Evolutionary conservation across 1,140 invertebrate species (phyloP), one percentile per base, ranked within the genome.

Genomic region (Hyles vespertilio): DNA sequence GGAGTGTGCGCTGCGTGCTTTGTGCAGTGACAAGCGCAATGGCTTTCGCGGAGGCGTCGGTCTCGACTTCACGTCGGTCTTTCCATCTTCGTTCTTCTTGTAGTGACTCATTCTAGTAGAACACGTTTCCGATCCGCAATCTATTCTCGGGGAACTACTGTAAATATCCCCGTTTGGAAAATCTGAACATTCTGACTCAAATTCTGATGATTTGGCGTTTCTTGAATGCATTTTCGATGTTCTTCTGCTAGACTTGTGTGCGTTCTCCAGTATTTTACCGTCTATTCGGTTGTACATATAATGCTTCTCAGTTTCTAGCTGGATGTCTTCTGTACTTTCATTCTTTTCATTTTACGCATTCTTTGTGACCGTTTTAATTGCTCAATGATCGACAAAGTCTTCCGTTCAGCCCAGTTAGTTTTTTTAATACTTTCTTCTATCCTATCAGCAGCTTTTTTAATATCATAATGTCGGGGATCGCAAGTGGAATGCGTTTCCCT

Each of bases 31-130:
- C 3, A 97, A 79, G 4, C 96, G 89, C 1, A 96, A 72, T 0
- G 96, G 96, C 76, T 97, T 97, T 71, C 95, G 94, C 11, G 96
- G 96, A 3, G 96, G 95, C 11, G 93, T 93, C 3, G 95, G 95
- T 36, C 93, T 86, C 2, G 89, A 89, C 69, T 82, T 91, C 3
- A 75, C 69, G 63, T 90, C 59, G 2, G 83, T 77, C 32, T 78
- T 67, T 44, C 67, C 61, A 5, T 85, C 77, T 2, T 87, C 79
- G 44, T 85, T 74, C 70, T 91, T 91, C 49, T 84, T 87, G 63
- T 89, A 89, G 56, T 89, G 84, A 53, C 89, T 84, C 55, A 83
- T 62, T 22, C 89, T 68, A 5, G 83, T 79, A 2, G 84, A 88
- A 49, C 86, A 81, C 32, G 87, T 89, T 69, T 93, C 92, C 0